Evolutionary conservation across 2,113 vertebrate species (phyloP), one percentile per base, ranked within the genome.

Genomic region (Maccullochella peelii): DNA sequence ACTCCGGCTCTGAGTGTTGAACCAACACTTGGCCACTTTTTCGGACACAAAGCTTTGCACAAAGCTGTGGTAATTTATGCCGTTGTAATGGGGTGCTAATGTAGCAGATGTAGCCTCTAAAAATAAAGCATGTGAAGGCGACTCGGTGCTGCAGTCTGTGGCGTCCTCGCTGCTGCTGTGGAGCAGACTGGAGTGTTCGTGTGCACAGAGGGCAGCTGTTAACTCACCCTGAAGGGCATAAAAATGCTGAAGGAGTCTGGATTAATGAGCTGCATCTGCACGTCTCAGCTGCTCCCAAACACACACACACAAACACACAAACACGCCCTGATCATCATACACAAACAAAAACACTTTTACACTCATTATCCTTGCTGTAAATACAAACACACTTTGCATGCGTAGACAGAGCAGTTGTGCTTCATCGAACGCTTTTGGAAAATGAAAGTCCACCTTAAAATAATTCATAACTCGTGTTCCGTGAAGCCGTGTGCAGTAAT

Each of bases 141-240:
- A 11, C 68, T 23, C 1, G 69, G 54, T 36, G 68, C 76, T 36
- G 73, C 65, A 69, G 80, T 54, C 59, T 38, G 72, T 8, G 38
- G 47, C 36, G 33, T 71, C 44, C 18, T 62, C 25, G 1, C 15
- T 30, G 63, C 36, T 74, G 65, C 40, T 59, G 57, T n/a, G 68
- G 55, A 21, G 77, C 30, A 25, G 69, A 20, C 55, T 23, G 50
- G 14, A 8, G 65, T 73, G 83, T 87, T 47, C n/a, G 77, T 55
- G 76, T 68, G 89, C 66, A 23, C 80, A 84, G 79, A 91, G 90
- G 88, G 84, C 93, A 90, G 85, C 86, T 93, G 93, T 86, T 92
- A 79, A 88, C 91, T 93, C 78, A 58, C 75, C 86, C 89, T 84
- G 77, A 93, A 94, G 93, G 92, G 79, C 87, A 90, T 73, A 88